Conservation (phyloP, 2,113 vertebrate species). For the Callithrix jacchus region DNA sequence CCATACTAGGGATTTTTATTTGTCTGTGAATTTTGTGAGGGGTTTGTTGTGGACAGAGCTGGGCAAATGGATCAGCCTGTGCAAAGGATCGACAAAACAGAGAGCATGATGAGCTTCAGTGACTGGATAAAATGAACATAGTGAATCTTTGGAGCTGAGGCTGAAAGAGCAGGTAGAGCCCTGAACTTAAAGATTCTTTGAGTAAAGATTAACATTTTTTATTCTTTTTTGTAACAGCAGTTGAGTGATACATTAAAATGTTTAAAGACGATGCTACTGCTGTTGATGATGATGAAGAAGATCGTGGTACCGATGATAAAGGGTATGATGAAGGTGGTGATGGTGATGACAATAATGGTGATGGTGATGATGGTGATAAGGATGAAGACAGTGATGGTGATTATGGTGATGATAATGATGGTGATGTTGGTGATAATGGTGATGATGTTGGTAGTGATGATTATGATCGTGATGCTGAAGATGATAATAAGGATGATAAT, state of each 20-base stretch:
- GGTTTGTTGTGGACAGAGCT: background rate
- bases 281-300: background rate
- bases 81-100: background rate
- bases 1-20: rapidly evolving
- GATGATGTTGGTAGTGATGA: background rate
- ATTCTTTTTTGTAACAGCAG: background rate
- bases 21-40: background rate
- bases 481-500: background rate
- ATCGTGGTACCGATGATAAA: background rate
- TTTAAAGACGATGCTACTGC: background rate
- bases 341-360: background rate
- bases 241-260: background rate
- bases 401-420: background rate
- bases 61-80: background rate
- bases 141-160: background rate
- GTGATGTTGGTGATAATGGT: background rate
- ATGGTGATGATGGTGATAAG: no score
- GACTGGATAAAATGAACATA: background rate
- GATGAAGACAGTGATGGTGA: no score
- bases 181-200: background rate
- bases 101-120: background rate
- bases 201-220: background rate
- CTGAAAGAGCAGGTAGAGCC: background rate
- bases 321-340: background rate
- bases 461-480: background rate